These are phyloP conservation scores for Tolmerus cingulatus DNA, from an alignment of 2,888 invertebrate species.

Conservation along the genomic window DNA sequence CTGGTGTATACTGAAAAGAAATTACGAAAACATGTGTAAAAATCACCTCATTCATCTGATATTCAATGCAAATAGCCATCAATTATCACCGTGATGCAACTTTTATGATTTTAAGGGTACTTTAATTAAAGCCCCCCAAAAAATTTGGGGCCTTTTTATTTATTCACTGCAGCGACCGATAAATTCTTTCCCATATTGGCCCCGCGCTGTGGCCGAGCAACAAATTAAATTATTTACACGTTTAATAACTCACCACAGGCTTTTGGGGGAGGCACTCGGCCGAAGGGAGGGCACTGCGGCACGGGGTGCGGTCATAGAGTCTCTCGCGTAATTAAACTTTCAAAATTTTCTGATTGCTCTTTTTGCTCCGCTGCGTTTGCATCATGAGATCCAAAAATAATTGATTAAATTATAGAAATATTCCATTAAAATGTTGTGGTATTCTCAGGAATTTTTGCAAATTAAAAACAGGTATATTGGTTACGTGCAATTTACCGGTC, in stretches of 20 bases:
- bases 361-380: not conserved
- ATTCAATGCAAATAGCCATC: not conserved
- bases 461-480: not conserved
- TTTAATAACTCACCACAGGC: not conserved
- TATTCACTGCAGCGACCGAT: not conserved
- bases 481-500: not conserved
- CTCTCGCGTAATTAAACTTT: not conserved
- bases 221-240: not conserved
- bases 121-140: not conserved
- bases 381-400: not conserved
- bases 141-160: not conserved
- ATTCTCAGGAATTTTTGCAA: not conserved
- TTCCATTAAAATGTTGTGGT: not conserved
- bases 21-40: not conserved
- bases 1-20: not conserved
- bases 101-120: not conserved
- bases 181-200: not conserved
- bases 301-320: not conserved
- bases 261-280: not conserved
- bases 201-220: not conserved
- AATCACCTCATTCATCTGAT: not conserved
- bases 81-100: not conserved
- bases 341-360: not conserved
- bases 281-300: not conserved
- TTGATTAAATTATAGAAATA: not conserved